Conservation (phyloP, 2,888 invertebrate species). For the Caenorhabditis drosophilae region DNA sequence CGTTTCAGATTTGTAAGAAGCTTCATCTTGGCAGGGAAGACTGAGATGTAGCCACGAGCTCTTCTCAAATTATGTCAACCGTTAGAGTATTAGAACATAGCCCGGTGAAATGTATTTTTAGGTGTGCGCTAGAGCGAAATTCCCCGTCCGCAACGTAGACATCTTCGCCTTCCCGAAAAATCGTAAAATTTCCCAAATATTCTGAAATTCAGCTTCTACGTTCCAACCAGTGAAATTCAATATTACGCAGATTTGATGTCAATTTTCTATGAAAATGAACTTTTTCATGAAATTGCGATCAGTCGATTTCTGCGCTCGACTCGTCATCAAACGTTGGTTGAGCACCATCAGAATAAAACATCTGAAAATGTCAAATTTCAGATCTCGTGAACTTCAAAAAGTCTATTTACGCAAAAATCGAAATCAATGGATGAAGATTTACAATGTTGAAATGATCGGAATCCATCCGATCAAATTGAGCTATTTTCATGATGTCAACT, state of each 20-base stretch:
- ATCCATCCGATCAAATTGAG: constrained; percentile 25
- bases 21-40: too few relatives aligned
- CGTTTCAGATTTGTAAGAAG: constrained; percentile 24
- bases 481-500: background rate
- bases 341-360: too few relatives aligned
- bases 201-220: constrained; percentile 2
- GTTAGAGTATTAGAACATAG: too few relatives aligned
- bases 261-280: constrained; percentile 11
- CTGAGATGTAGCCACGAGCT: too few relatives aligned
- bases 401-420: constrained; percentile 12
- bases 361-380: constrained; percentile 3
- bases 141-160: too few relatives aligned
- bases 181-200: background rate
- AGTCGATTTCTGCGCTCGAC: constrained; percentile 16
- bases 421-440: background rate
- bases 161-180: background rate
- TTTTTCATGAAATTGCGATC: constrained; percentile 24
- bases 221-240: background rate
- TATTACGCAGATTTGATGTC: constrained; percentile 20
- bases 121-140: too few relatives aligned
- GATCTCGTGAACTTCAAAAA: background rate
- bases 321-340: constrained; percentile 18
- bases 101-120: too few relatives aligned
- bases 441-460: background rate
- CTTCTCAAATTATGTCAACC: too few relatives aligned